A percentile compares a stretch with the other conserved stretches of the same genome.
Conservation (phyloP, 1,140 invertebrate genomes). For the Trinorchestia longiramus region DNA sequence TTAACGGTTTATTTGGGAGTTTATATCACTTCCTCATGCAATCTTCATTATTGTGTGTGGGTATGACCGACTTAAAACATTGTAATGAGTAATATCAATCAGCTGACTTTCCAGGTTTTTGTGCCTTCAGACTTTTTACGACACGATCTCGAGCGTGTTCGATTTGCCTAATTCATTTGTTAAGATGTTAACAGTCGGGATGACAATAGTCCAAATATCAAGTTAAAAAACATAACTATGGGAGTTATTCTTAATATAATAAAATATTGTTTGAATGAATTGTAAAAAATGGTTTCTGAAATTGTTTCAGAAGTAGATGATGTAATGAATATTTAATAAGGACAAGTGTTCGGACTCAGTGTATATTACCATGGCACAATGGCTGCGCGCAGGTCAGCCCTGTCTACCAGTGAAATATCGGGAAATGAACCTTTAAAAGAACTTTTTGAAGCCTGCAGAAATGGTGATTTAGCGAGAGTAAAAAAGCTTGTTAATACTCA, state of each 20-base stretch:
- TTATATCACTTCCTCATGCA: not conserved
- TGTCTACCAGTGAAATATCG: constrained; percentile 66
- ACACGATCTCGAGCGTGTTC: not conserved
- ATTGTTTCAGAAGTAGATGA: not conserved
- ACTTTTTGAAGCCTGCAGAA: constrained; percentile 96
- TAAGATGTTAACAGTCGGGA: not conserved
- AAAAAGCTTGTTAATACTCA: constrained; percentile 90
- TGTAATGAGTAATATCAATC: not conserved
- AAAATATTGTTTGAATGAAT: constrained; percentile 21
- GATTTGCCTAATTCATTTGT: not conserved
- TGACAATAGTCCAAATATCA: not conserved
- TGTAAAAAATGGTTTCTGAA: not conserved
- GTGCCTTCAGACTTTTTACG: not conserved
- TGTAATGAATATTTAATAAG: not conserved
- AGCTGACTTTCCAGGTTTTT: constrained; percentile 42
- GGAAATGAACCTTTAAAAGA: constrained; percentile 82
- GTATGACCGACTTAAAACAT: not conserved
- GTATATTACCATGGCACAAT: constrained; percentile 67
- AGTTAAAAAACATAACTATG: not conserved
- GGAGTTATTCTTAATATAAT: not conserved
- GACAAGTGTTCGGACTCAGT: constrained; percentile 39
- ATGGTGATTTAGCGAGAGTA: constrained; percentile 91
- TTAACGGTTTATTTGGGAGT: not conserved
- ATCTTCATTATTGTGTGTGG: not conserved
- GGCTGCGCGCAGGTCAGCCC: constrained; percentile 66